phyloP scores from a whole-genome alignment of 2,797 vertebrate genomes.

The Aselliscus stoliczkanus region DNA sequence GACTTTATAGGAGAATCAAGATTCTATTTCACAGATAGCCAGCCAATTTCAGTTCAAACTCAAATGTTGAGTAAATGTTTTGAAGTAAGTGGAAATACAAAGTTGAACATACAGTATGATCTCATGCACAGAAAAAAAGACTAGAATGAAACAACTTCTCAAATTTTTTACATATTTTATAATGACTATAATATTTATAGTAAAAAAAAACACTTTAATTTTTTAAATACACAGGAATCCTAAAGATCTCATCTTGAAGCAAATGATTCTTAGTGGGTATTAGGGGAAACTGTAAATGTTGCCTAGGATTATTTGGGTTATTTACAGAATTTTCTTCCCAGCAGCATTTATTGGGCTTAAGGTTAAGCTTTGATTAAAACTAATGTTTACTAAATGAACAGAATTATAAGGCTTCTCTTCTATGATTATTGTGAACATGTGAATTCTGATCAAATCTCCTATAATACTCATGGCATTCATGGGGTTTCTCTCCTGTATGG shows the following conservation, averaged over 20 bases:
- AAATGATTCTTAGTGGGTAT: constrained; percentile 24
- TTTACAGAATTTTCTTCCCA: not conserved
- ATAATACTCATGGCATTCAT: constrained; percentile 44
- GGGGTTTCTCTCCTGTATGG: constrained; percentile 42
- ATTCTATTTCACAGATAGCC: not conserved
- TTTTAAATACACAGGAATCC: constrained; percentile 21
- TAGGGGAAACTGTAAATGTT: not conserved
- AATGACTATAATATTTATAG: not conserved
- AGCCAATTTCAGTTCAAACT: not conserved
- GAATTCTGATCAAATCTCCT: constrained; percentile 31
- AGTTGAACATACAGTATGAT: not conserved
- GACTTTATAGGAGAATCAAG: not conserved
- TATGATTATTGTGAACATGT: constrained; percentile 26
- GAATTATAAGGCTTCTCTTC: constrained; percentile 6
- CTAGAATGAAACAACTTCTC: not conserved
- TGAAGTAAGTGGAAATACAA: constrained; percentile 36
- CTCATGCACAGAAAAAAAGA: not conserved
- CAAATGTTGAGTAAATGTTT: constrained; percentile 4
- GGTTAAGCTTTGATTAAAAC: constrained; percentile 7
- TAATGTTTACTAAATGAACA: not conserved
- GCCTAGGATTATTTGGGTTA: not conserved
- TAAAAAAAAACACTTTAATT: constrained; percentile 40
- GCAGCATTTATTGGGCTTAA: constrained; percentile 3
- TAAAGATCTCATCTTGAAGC: not conserved
- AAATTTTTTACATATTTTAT: not conserved